A percentile compares a stretch with the other conserved stretches of the same genome.
These are phyloP conservation scores for Andrena marginata DNA, from an alignment of 2,888 invertebrate genomes.

Conservation along the genomic window DNA sequence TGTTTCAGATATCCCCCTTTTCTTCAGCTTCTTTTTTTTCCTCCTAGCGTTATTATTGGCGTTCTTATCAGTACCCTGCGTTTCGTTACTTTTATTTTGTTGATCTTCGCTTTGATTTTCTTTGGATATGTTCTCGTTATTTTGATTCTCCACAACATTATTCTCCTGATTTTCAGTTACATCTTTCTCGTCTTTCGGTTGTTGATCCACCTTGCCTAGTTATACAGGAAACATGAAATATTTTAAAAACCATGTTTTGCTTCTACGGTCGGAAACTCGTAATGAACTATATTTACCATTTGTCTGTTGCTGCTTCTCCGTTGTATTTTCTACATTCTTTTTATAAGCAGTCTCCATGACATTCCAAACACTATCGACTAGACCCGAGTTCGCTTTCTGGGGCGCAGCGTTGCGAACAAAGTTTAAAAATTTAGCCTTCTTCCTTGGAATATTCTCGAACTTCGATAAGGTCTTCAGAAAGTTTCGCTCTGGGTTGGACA, in stretches of 20 bases:
- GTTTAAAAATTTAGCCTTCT: slow-evolving; percentile 93
- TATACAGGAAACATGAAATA: neutral
- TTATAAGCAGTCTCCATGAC: slow-evolving; percentile 83
- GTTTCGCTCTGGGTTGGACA: slow-evolving; percentile 87
- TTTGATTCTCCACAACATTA: slow-evolving; percentile 76
- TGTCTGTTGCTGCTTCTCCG: slow-evolving; percentile 29
- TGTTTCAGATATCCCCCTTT: slow-evolving; percentile 63
- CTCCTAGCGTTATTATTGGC: slow-evolving; percentile 16
- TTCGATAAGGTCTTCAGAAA: slow-evolving; percentile 90
- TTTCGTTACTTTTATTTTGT: slow-evolving; percentile 34
- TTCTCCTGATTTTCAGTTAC: slow-evolving; percentile 56
- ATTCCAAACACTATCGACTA: slow-evolving; percentile 90
- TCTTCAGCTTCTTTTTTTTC: slow-evolving; percentile 74
- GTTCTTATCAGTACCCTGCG: neutral
- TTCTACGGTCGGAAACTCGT: neutral
- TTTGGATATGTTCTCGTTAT: slow-evolving; percentile 77
- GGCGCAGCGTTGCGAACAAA: slow-evolving; percentile 89
- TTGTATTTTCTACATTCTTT: slow-evolving; percentile 31
- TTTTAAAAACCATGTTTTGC: neutral
- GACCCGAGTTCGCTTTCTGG: slow-evolving; percentile 86
- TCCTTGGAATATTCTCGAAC: slow-evolving; percentile 94
- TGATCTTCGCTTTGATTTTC: slow-evolving; percentile 73
- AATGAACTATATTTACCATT: slow-evolving; percentile 43
- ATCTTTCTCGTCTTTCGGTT: slow-evolving; percentile 17
- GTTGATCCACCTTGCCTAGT: slow-evolving; percentile 21